These are phyloP conservation scores for Sebastes steindachneri DNA, from an alignment of 2,797 vertebrate genomes.

Conservation along the genomic window DNA sequence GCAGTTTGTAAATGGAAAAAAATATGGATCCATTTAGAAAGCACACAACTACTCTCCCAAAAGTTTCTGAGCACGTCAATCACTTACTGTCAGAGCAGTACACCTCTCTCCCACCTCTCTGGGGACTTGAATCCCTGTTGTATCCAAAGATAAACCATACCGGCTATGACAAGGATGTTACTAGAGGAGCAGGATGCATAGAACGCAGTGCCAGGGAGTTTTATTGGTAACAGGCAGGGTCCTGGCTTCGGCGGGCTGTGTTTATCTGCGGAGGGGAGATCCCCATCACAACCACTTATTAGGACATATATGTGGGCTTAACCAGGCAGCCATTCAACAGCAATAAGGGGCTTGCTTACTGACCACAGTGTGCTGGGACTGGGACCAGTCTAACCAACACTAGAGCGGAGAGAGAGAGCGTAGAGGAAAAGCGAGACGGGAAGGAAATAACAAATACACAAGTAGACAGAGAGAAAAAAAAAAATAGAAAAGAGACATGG, in stretches of 20 bases:
- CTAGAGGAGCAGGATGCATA: slow-evolving; percentile 53
- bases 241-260: slow-evolving; percentile 63
- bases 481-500: background rate
- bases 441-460: slow-evolving; percentile 71
- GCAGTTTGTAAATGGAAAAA: background rate
- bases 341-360: slow-evolving; percentile 68
- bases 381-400: slow-evolving; percentile 68
- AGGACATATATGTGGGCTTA: slow-evolving; percentile 76
- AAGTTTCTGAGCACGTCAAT: slow-evolving; percentile 14
- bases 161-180: slow-evolving; percentile 36
- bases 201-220: slow-evolving; percentile 55
- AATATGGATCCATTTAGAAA: background rate
- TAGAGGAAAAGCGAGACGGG: slow-evolving; percentile 47
- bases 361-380: slow-evolving; percentile 71
- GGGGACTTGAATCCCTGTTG: slow-evolving; percentile 7
- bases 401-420: slow-evolving; percentile 6
- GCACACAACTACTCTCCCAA: background rate
- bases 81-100: background rate
- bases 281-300: slow-evolving; percentile 80
- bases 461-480: slow-evolving; percentile 12
- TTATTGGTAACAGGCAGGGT: slow-evolving; percentile 70
- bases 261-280: slow-evolving; percentile 76
- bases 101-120: background rate
- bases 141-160: slow-evolving; percentile 27
- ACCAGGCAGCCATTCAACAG: slow-evolving; percentile 73